These are phyloP conservation scores for Helicolenus hilgendorfi DNA, from an alignment of 2,797 vertebrate genomes.

Conservation along the genomic window DNA sequence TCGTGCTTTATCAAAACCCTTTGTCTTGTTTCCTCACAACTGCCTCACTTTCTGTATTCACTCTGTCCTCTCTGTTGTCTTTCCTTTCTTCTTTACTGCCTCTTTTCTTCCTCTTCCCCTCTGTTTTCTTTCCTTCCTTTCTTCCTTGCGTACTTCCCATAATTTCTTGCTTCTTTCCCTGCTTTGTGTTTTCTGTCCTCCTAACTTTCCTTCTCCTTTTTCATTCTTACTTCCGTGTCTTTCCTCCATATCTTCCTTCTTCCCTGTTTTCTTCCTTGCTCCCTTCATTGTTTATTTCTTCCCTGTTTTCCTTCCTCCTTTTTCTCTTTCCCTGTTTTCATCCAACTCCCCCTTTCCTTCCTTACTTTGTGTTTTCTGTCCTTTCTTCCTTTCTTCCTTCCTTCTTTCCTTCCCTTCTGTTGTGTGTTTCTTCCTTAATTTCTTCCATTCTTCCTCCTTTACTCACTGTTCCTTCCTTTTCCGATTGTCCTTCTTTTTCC, in stretches of 20 bases:
- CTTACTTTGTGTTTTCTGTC: neutral
- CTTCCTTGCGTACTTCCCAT: neutral
- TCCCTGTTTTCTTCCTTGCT: neutral
- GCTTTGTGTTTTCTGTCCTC: neutral
- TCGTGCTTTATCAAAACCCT: neutral
- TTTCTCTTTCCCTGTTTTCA: neutral
- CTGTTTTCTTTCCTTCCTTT: neutral
- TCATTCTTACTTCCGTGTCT: neutral
- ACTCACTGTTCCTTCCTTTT: neutral
- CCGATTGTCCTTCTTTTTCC: neutral
- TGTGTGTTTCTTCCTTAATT: neutral
- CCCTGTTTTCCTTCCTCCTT: neutral
- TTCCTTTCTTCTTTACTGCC: neutral
- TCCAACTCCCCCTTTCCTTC: neutral
- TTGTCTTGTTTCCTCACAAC: neutral
- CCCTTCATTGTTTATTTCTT: neutral
- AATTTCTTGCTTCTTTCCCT: neutral
- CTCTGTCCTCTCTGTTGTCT: neutral
- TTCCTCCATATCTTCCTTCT: neutral
- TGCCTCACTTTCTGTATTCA: neutral
- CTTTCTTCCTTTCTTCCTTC: no score
- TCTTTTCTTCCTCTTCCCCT: neutral
- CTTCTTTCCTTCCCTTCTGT: neutral
- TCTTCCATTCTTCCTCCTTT: neutral
- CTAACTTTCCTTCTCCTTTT: neutral